Base-by-base conservation (phyloP, 2,113 vertebrate genomes). In the Hyperopisus bebe region DNA sequence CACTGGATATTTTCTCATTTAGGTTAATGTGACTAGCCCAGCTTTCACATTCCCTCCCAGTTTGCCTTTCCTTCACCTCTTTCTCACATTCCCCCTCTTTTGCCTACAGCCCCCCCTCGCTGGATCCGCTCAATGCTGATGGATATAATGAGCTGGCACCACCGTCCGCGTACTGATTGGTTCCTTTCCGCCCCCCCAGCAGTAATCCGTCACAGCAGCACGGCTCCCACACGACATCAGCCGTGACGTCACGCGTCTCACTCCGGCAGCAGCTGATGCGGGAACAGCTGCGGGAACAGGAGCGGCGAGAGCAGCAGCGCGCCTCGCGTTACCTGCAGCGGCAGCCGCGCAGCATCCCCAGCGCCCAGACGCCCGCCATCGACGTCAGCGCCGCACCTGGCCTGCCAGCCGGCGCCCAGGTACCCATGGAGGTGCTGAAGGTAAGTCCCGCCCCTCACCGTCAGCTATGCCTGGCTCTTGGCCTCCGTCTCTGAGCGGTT, bases 401-500 rank as follows among this genome's bases (percentile, higher is more conserved):
- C 92, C 95, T 93, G 89, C 94, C 96, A 90, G 94, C 96, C 1
- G 94, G 94, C 92, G 95, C 95, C 90, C 96, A 96, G 94, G 95
- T 95, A 70, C 96, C 97, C 92, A 97, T 97, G 97, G 96, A 97
- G 95, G 95, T 97, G 92, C 95, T 97, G 92, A 97, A 98, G 98
- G 98, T 99, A 97, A 94, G 84, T 24, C 51, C 86, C 86, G 17
- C 31, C 86, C 86, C 15, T 21, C 27, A 0, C 15, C 19, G 5
- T 2, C 53, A 55, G 19, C 19, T 55, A 24, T 35, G 39, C 31
- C 51, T n/a, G 21, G 50, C 9, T n/a, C 51, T 19, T 5, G 7
- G 27, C 35, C 35, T 80, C 55, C 7, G 53, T 47, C 50, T 39
- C 51, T 17, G 17, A 42, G 44, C 39, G 15, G 10, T n/a, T 84